Evolutionary conservation across 2,113 vertebrate genomes (phyloP), one percentile per base, ranked within the genome.

Genomic region (Meriones unguiculatus): DNA sequence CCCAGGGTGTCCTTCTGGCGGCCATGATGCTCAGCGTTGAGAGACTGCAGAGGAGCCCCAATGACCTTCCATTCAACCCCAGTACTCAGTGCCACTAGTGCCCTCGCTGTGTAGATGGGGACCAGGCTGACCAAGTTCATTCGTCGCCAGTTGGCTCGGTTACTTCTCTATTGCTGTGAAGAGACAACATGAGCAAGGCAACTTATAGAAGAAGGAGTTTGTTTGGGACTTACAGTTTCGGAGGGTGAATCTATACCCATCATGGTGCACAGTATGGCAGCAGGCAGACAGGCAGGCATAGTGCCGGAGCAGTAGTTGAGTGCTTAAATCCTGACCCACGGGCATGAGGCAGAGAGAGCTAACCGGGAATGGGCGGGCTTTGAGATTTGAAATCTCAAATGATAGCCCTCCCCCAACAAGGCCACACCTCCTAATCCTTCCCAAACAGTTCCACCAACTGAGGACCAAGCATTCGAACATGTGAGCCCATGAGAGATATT

Each of bases 31-130:
- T 12, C 70, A 9, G 30, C 17, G 0, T 13, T 46, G 14, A 41
- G 38, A 18, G 57, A 22, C 54, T 41, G 35, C 0, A 0, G 0
- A 12, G 6, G n/a, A 46, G 3, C 54, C 62, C 25, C 4, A 6
- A 0, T 0, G 1, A 50, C 52, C 70, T 59, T 90, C 38, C 1
- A 6, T 8, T 41, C 57, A 59, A 0, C 89, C 18, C 25, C 17
- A 8, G 2, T 2, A 50, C 15, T 22, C 3, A 0, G 0, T 50
- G 0, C 65, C 46, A 14, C 50, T 24, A 7, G 18, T 22, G 4
- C 14, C 20, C 72, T 86, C n/a, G n/a, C 30, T 35, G 38, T n/a
- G 22, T 46, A n/a, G 5, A 30, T 0, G 10, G 57, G 11, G 81
- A 57, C 20, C 12, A 54, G 28, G 24, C 30, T 57, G 46, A 10